phyloP scores from a whole-genome alignment of 2,113 vertebrate genomes.

The Aptenodytes patagonicus region DNA sequence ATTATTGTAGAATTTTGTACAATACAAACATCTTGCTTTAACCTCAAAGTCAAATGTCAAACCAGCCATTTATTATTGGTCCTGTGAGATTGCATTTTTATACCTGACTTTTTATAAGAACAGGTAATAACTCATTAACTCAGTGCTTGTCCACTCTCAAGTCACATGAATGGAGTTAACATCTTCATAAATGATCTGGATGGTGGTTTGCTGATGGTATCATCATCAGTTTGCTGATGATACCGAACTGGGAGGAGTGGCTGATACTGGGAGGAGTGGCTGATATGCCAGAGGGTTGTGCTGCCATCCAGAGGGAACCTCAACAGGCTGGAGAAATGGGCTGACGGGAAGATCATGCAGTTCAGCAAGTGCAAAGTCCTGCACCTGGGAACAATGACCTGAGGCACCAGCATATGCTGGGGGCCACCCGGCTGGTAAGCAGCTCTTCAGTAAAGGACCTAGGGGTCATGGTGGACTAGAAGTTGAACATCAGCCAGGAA shows the following conservation, averaged over 20 bases:
- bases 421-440: not conserved
- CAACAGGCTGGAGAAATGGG: not conserved
- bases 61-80: not conserved
- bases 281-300: not conserved
- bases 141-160: not conserved
- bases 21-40: not conserved
- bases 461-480: fast-evolving
- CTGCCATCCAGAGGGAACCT: not conserved
- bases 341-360: too few relatives aligned
- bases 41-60: not conserved
- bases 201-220: not conserved
- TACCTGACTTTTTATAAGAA: not conserved
- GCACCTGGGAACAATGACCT: not conserved
- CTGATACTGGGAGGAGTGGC: not conserved
- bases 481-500: not conserved
- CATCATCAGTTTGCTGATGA: too few relatives aligned
- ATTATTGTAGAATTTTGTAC: not conserved
- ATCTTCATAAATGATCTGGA: not conserved
- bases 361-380: not conserved
- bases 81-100: not conserved
- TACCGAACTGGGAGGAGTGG: not conserved
- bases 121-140: not conserved
- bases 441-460: not conserved
- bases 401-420: not conserved
- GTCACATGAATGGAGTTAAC: not conserved